Evolutionary conservation across 2,888 invertebrate species (phyloP), one percentile per base, ranked within the genome.

Genomic region (Acleris holmiana): DNA sequence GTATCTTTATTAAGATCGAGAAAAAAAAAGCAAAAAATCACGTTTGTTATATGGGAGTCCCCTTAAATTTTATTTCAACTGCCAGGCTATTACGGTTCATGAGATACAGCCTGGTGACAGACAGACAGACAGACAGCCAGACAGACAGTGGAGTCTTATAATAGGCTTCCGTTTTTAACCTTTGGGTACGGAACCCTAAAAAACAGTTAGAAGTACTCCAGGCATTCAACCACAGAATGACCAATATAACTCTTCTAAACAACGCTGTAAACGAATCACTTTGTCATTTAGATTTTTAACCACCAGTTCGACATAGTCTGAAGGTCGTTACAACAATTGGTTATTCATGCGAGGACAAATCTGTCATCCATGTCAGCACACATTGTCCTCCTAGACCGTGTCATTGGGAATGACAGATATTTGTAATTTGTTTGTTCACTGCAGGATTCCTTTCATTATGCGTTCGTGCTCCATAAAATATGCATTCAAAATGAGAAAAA

Each of bases 401-500:
- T 67, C 46, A 61, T 51, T 62, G 58, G 73, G 72, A 73, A 71
- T 76, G 78, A 78, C 79, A 80, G 77, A 82, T 80, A 83, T 80
- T 65, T 80, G 83, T 86, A 86, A 86, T 87, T 86, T 88, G 84
- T 89, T 86, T 85, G 83, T 83, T 78, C 80, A 74, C 75, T 76
- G 79, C 76, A 78, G 84, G 84, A 85, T 82, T 86, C 80, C 85
- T 86, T 86, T 88, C 89, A 89, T 90, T 90, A 89, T 82, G 82
- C 82, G 80, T 84, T 82, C 86, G 82, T 84, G 82, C 82, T 82
- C 82, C 84, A 89, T 91, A 89, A 91, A 90, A 89, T 90, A 91
- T 91, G 89, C 91, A 91, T 86, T 81, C 81, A 84, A 88, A 89
- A 91, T 87, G 88, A 89, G 90, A 91, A 91, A 90, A 90, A 90